Base-by-base conservation (phyloP, 1,140 invertebrate species). In the Tetragonula clypearis region DNA sequence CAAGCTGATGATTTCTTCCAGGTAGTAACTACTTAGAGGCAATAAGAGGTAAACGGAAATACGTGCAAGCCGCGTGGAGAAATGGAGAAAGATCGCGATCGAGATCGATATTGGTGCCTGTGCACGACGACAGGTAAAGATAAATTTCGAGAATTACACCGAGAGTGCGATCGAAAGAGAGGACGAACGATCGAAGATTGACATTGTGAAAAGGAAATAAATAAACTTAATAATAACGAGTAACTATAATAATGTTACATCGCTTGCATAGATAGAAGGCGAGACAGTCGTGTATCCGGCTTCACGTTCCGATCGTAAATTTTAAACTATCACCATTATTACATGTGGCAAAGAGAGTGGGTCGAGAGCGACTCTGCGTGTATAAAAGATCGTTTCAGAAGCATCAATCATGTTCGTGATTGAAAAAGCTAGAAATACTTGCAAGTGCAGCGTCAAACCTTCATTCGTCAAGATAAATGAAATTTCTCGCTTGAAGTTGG, bases 371-470 rank as follows among this genome's bases (percentile, higher is more conserved):
- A 83, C 83, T 82, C 74, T 41, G 49, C 62, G 58, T 55, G 53
- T 83, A 55, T 86, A 72, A 78, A 72, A 82, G 69, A 86, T 78
- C 49, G 65, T 73, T 86, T 83, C n/a, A 66, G 41, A 82, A 75
- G 68, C 55, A 60, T 65, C 72, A 60, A 75, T 85, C 79, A 79
- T 56, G 55, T 65, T 80, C 74, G 74, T 76, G 55, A 58, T 30
- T 30, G 11, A 30, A 49, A 49, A 49, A 49, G 56, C 9, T 49
- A 62, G 55, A 79, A 35, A 26, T 30, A 19, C 56, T 72, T 58
- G 30, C 76, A 56, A 79, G 55, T 55, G 41, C 15, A 35, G 19
- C 26, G 17, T 84, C 19, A 9, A 73, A 41, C 58, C 68, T 19
- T 35, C 49, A 4, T 35, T 4, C 21, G 41, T 21, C 6, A 5